These are phyloP conservation scores for Cyrtorhinus lividipennis DNA, from an alignment of 1,140 invertebrate species.

Conservation along the genomic window DNA sequence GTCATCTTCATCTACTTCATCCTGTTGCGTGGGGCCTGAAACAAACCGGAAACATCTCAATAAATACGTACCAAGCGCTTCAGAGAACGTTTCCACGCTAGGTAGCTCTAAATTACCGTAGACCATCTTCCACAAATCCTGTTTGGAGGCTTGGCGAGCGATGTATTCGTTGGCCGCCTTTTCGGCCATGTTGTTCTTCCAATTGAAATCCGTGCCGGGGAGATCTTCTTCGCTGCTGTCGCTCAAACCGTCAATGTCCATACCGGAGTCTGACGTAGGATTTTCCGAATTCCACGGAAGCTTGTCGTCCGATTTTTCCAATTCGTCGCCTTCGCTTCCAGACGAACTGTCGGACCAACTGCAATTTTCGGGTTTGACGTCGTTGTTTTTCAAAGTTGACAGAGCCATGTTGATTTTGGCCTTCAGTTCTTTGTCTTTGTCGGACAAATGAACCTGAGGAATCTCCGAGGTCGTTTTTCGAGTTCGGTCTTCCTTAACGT, in stretches of 20 bases:
- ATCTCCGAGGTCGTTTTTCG: slow-evolving; percentile 28
- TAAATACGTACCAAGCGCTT: neutral
- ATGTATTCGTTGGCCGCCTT: slow-evolving; percentile 66
- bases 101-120: too few species aligned
- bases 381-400: slow-evolving; percentile 22
- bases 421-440: slow-evolving; percentile 1
- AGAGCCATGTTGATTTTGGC: neutral
- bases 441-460: slow-evolving; percentile 12
- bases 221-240: slow-evolving; percentile 28
- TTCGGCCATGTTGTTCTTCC: slow-evolving; percentile 67
- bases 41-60: neutral
- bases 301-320: slow-evolving; percentile 20
- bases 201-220: slow-evolving; percentile 37
- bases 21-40: slow-evolving; percentile 18
- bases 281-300: slow-evolving; percentile 21
- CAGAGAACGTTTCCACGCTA: too few species aligned
- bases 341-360: slow-evolving; percentile 16
- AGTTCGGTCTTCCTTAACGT: slow-evolving; percentile 32
- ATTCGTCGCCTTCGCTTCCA: slow-evolving; percentile 18
- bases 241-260: slow-evolving; percentile 24
- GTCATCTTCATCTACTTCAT: slow-evolving; percentile 32
- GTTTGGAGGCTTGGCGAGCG: slow-evolving; percentile 49
- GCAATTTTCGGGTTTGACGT: slow-evolving; percentile 16
- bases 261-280: slow-evolving; percentile 14
- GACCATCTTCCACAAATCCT: slow-evolving; percentile 73